Conservation (phyloP, 2,113 vertebrate species). For the Varanus salvator region DNA sequence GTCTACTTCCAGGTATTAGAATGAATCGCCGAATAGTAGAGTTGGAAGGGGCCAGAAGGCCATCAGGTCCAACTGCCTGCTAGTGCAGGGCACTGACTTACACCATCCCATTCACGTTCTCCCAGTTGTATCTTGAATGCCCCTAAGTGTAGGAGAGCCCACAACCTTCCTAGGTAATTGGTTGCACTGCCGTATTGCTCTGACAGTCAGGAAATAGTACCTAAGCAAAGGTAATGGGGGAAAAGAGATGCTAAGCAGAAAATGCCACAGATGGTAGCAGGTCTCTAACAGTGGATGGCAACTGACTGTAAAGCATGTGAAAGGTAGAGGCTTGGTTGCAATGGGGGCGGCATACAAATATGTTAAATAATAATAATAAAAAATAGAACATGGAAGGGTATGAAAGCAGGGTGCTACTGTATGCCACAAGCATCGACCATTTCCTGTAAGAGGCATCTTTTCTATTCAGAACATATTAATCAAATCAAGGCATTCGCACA, state of each 20-base stretch:
- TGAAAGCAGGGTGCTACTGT: background rate
- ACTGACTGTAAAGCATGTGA: background rate
- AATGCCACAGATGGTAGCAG: slow-evolving; percentile 1
- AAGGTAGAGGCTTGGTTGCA: no score
- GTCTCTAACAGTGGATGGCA: background rate
- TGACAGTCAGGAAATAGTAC: no score
- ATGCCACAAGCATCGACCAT: fast-evolving
- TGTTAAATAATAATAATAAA: no score
- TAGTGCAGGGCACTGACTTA: no score
- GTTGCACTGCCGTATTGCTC: no score
- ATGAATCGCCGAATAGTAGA: background rate
- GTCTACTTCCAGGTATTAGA: slow-evolving; percentile 10
- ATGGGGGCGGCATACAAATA: no score
- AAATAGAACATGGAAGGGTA: background rate
- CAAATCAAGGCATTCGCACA: background rate
- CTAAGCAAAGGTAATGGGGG: background rate
- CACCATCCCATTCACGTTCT: no score
- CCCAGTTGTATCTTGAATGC: no score
- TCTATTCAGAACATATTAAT: background rate
- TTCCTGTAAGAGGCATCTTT: fast-evolving
- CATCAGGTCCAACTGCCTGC: no score
- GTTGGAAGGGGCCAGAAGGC: no score
- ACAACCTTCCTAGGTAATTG: no score
- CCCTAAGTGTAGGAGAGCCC: no score
- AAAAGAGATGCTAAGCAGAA: slow-evolving; percentile 22